These are phyloP conservation scores for Oscheius sp. DNA, from an alignment of 1,140 invertebrate genomes.

Conservation along the genomic window DNA sequence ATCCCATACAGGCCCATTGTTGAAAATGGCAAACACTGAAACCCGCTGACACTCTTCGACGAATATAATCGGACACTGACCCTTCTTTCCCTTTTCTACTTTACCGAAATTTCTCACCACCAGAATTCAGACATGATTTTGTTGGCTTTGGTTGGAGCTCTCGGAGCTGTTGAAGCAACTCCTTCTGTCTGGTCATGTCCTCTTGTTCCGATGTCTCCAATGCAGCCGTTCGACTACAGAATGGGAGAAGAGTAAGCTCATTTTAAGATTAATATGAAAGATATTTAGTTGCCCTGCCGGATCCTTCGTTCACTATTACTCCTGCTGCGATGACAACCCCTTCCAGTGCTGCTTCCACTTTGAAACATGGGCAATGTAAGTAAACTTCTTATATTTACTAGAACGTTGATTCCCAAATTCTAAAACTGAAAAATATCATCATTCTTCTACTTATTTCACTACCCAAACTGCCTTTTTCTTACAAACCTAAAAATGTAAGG, in stretches of 20 bases:
- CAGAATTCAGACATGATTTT: too few relatives aligned
- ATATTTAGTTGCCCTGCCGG: constrained; percentile 49
- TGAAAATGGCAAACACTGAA: too few relatives aligned
- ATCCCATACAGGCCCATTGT: too few relatives aligned
- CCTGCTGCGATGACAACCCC: constrained; percentile 58
- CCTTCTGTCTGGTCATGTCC: constrained; percentile 36
- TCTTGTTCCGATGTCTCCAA: constrained; percentile 7
- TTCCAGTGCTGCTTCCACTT: constrained; percentile 60
- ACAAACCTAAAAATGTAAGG: neutral
- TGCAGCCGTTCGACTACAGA: neutral
- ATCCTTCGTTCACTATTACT: constrained; percentile 58
- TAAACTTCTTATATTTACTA: neutral
- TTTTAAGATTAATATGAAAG: neutral
- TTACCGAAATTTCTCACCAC: too few relatives aligned
- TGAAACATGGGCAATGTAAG: constrained; percentile 59
- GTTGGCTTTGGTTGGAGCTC: too few relatives aligned
- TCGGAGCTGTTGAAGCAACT: neutral
- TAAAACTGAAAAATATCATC: too few relatives aligned
- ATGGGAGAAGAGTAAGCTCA: constrained; percentile 34
- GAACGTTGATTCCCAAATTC: too few relatives aligned
- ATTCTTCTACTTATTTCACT: too few relatives aligned
- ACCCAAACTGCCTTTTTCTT: too few relatives aligned
- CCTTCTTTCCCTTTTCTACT: too few relatives aligned
- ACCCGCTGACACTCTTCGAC: too few relatives aligned
- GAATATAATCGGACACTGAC: too few relatives aligned